Base-by-base conservation (phyloP, 30 jellyfish, hydroid and myxozoan species). In the Cassiopea andromeda region DNA sequence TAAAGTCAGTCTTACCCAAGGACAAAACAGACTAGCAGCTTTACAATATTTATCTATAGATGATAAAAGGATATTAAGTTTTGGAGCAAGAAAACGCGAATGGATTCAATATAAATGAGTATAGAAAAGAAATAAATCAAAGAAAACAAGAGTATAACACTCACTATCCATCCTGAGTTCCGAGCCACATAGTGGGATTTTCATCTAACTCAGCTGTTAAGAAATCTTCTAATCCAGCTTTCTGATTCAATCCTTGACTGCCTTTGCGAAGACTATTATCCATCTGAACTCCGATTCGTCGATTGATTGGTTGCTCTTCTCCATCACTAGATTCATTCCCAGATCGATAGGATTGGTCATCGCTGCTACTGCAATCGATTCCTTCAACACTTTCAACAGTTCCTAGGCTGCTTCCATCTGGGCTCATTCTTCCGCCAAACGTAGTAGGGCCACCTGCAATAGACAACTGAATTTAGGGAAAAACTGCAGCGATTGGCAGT, bases 401-500 rank as follows among this genome's bases (percentile, higher is more conserved):
- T 44, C 99, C 99, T 46, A 96, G 95, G 89, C 99, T 96, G 75
- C 98, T 90, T 27, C 98, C 99, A 83, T 92, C 99, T 46, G 99
- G 99, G 67, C 99, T 96, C 98, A 96, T 96, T 38, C 99, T 96
- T 38, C 99, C 99, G 49, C 97, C 99, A 66, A 85, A 96, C 1
- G 84, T 94, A 19, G 97, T 83, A 7, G 99, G 71, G 12, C 97
- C 98, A 46, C 97, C 98, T 94, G 90, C 5, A n/a, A 61, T n/a
- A n/a, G n/a, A n/a, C n/a, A n/a, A n/a, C n/a, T n/a, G n/a, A n/a
- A n/a, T n/a, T n/a, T n/a, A n/a, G n/a, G n/a, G n/a, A 50, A 50
- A 50, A 50, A 50, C 64, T 9, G 64, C 8, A 50, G n/a, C 9
- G 9, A 2, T 50, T 50, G 8, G 64, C 9, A 50, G 64, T 2